A percentile compares a stretch with the other conserved stretches of the same genome.
Evolutionary conservation across 2,797 vertebrate genomes (phyloP).

Genomic region (Ceryle rudis): DNA sequence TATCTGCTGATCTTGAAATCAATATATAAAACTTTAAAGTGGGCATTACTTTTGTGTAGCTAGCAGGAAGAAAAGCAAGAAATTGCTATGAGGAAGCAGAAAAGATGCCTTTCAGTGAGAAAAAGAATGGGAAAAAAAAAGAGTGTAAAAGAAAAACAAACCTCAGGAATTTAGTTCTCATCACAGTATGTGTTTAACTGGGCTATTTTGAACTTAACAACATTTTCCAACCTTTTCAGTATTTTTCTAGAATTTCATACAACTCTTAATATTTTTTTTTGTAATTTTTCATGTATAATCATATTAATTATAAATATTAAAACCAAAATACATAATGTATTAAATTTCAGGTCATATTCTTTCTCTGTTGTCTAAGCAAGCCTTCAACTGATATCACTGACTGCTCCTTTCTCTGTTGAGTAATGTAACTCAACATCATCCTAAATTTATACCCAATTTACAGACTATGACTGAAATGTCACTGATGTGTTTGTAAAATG

Average conservation of each 20-base stretch:
- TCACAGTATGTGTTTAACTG: neutral
- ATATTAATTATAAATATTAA: neutral
- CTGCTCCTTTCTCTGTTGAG: neutral
- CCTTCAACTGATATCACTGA: neutral
- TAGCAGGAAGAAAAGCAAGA: neutral
- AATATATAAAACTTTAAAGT: constrained; percentile 32
- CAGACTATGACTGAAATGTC: neutral
- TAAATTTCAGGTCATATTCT: neutral
- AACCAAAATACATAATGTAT: neutral
- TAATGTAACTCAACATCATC: neutral
- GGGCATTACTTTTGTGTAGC: neutral
- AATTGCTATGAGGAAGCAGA: neutral
- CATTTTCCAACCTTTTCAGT: neutral
- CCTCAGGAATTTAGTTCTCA: neutral
- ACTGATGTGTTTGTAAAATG: neutral
- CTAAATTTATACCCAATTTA: neutral
- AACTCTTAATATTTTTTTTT: neutral
- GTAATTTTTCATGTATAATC: neutral
- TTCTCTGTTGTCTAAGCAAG: neutral
- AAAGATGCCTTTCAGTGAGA: neutral
- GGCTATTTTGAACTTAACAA: neutral
- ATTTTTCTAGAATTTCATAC: neutral
- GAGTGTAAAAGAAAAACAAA: neutral
- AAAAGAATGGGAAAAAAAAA: neutral
- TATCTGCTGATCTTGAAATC: neutral